Evolutionary conservation across 64 coral and sea anemone species (phyloP), one percentile per base, ranked within the genome.

Genomic region (Catalaphyllia jardinei): DNA sequence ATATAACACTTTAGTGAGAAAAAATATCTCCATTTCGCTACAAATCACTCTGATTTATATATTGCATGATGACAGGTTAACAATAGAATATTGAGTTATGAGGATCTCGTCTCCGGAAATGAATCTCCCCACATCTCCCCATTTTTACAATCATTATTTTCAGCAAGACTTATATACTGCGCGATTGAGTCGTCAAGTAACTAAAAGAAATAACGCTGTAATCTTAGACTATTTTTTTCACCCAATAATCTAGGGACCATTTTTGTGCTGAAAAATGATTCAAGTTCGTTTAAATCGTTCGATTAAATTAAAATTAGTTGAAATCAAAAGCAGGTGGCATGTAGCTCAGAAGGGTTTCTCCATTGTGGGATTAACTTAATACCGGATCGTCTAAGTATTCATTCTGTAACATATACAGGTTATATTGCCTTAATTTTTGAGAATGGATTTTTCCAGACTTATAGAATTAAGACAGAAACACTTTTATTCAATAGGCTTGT

Each of bases 81-180:
- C 42, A 55, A 78, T 78, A 13, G 51, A 69, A 69, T 69, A 69
- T 69, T 69, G 22, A 69, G n/a, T 69, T n/a, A 10, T 29, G 12
- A 20, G 25, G 65, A 69, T 69, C 8, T 69, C 76, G 59, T 12
- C 50, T 25, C 50, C 76, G 76, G 76, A 78, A 78, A 78, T 28
- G 18, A 50, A 52, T 30, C n/a, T 29, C 54, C 76, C 35, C 49
- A 78, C 76, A 55, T 24, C n/a, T n/a, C n/a, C n/a, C n/a, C 46
- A 55, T 20, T 78, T 78, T 78, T 27, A 28, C 22, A 55, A 50
- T 78, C 76, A 78, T 78, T 55, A 78, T 10, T 30, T 69, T 69
- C 65, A 69, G 11, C 65, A 9, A 69, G 65, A 24, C 65, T 69
- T 69, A 25, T 69, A 25, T 1, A 22, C 3, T 27, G 22, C 65